Percentiles rank a stretch among this genome's conserved stretches.
Evolutionary conservation across 2,113 vertebrate genomes (phyloP).

Genomic region (Zosterops lateralis): DNA sequence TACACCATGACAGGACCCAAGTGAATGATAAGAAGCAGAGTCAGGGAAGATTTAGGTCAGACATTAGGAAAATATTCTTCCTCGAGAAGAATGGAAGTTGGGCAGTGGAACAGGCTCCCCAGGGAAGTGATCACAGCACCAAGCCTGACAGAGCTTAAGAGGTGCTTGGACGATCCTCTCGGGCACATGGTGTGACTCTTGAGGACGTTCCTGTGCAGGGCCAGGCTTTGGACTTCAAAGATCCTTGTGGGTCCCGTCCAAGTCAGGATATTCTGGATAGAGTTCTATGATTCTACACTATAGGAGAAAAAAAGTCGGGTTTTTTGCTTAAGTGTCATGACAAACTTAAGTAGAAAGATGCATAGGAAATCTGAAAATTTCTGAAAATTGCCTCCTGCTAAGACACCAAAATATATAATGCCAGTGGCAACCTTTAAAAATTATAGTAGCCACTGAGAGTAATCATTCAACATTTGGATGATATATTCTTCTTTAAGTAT

Average conservation of each 20-base stretch:
- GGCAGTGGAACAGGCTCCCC: background rate
- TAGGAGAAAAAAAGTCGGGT: fast-evolving
- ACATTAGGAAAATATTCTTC: background rate
- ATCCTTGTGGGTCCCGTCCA: background rate
- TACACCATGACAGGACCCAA: background rate
- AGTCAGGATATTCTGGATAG: background rate
- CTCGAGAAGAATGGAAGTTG: fast-evolving
- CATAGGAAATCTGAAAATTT: background rate
- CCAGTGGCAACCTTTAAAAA: background rate
- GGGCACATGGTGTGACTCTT: background rate
- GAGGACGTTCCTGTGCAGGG: no score
- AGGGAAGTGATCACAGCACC: background rate
- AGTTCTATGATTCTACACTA: background rate
- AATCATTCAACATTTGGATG: background rate
- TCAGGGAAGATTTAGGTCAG: background rate
- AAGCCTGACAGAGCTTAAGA: background rate
- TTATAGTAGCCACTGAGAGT: background rate
- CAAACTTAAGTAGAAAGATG: background rate
- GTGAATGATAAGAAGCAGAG: no score
- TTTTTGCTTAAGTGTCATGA: background rate
- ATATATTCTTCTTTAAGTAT: background rate
- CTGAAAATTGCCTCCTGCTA: background rate
- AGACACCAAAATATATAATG: background rate
- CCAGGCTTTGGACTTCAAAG: no score
- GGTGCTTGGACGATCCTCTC: background rate